Evolutionary conservation across 2,888 invertebrate genomes (phyloP).

Genomic region (Chrysolina americana): DNA sequence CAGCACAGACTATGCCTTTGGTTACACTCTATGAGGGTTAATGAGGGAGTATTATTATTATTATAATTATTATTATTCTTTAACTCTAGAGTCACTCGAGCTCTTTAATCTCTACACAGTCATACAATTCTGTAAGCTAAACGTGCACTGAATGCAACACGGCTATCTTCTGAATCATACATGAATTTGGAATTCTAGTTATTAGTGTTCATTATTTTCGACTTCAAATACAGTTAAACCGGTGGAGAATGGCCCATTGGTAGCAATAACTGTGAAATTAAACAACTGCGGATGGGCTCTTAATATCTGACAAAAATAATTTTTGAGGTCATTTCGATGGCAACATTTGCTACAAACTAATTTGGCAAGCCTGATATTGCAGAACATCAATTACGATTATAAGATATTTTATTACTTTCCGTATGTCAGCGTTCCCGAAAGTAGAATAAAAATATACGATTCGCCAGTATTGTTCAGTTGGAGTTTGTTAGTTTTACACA

Average conservation of each 20-base stretch:
- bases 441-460: neutral
- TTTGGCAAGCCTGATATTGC: slow-evolving; percentile 39
- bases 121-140: no score
- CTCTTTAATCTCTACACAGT: no score
- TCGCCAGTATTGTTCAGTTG: neutral
- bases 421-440: slow-evolving; percentile 38
- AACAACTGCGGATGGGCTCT: slow-evolving; percentile 53
- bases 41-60: no score
- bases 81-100: no score
- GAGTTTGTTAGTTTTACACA: neutral
- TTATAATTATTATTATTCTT: no score
- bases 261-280: slow-evolving; percentile 45
- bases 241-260: slow-evolving; percentile 30
- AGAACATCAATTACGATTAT: slow-evolving; percentile 52
- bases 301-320: slow-evolving; percentile 53
- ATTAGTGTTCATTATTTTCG: no score
- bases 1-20: no score
- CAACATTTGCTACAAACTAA: slow-evolving; percentile 54
- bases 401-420: slow-evolving; percentile 55
- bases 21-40: no score
- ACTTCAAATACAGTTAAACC: slow-evolving; percentile 22
- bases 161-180: no score
- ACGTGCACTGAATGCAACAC: neutral
- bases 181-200: neutral
- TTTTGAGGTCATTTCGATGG: slow-evolving; percentile 52